Evolutionary conservation across 2,888 invertebrate genomes (phyloP), one percentile per base, ranked within the genome.

Genomic region (Eremobia ochroleuca): DNA sequence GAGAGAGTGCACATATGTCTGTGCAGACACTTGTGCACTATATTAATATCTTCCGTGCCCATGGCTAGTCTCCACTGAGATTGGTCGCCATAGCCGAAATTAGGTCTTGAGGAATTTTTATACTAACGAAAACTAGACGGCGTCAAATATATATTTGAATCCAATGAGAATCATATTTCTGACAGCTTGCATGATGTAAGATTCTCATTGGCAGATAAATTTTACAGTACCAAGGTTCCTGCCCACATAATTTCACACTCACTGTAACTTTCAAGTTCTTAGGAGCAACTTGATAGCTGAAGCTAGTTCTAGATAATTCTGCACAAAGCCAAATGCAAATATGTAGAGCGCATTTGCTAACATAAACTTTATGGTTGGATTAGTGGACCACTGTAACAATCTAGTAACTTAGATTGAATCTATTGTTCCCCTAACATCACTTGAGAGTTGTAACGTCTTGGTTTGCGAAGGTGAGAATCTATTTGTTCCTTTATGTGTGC

Each of bases 281-380:
- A 43, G n/a, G 0, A 73, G 40, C 6, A 15, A 25, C 9, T 43
- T 37, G 34, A 28, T 55, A 66, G 18, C 34, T 43, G 15, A 76
- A 55, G 77, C 52, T 21, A 18, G 37, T 34, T 65, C n/a, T 55
- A 13, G 65, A n/a, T 18, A 43, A 28, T 66, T 46, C 25, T 11
- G 21, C 52, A 55, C 46, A 78, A 67, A 76, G 76, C 46, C n/a
- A 21, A 28, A 78, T 37, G 46, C 77, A 78, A 67, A 68, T 78
- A 77, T 31, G 3, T 6, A 15, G n/a, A 49, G n/a, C n/a, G 31
- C 34, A 34, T 58, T 31, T 71, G 37, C 76, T 4, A 40, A 68
- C 58, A 49, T 37, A 58, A 31, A 78, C 58, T 77, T 68, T 21
- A 37, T 40, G 49, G 37, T 78, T 58, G 46, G 15, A 59, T 77